Conservation (phyloP, 2,797 vertebrate species). For the Propithecus deckenii region DNA sequence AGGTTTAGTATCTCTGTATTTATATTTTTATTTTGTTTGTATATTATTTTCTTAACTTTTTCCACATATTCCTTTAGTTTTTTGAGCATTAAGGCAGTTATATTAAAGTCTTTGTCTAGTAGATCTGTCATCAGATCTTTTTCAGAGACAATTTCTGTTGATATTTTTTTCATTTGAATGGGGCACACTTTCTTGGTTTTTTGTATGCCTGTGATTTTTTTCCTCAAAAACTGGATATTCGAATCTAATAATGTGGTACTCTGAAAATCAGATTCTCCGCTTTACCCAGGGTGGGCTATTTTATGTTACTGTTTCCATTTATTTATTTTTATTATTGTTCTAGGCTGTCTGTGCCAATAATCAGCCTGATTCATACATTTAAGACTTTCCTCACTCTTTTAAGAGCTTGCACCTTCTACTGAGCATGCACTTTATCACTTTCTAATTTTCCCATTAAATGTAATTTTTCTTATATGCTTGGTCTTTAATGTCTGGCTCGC, state of each 20-base stretch:
- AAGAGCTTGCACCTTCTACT: not conserved
- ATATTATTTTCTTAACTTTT: not conserved
- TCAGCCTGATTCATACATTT: not conserved
- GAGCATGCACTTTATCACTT: not conserved
- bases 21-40: not conserved
- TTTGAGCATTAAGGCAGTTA: not conserved
- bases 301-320: not conserved
- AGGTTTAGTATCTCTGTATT: not conserved
- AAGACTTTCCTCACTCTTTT: not conserved
- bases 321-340: not conserved
- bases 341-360: not conserved
- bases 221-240: not conserved
- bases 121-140: not conserved
- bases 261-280: not conserved
- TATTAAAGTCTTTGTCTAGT: not conserved
- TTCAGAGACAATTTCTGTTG: not conserved
- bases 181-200: not conserved
- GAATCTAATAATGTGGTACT: not conserved
- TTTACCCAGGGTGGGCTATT: not conserved
- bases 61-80: not conserved
- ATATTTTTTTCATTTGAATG: not conserved
- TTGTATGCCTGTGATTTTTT: not conserved
- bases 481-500: not conserved
- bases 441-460: not conserved
- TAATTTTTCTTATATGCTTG: not conserved